Percentiles rank a stretch among this genome's conserved stretches.
Evolutionary conservation across 2,797 vertebrate species (phyloP).

Genomic region (Poliocrania exsul): DNA sequence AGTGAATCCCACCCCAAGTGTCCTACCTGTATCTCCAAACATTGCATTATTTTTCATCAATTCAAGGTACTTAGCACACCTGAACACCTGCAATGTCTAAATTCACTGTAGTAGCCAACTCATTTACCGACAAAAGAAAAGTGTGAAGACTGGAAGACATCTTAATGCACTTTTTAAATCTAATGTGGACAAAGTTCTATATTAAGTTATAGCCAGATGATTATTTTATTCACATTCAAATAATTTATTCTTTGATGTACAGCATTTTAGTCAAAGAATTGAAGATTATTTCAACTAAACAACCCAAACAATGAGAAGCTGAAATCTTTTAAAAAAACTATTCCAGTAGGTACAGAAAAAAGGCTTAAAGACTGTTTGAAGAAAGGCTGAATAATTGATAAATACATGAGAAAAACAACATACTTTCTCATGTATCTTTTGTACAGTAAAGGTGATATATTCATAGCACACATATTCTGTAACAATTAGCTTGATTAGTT

Average conservation of each 20-base stretch:
- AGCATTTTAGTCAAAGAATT: neutral
- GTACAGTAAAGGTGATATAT: neutral
- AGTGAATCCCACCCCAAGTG: neutral
- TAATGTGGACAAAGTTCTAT: neutral
- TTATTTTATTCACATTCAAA: neutral
- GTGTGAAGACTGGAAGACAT: neutral
- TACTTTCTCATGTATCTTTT: neutral
- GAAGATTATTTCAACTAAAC: neutral
- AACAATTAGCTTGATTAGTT: neutral
- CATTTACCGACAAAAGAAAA: neutral
- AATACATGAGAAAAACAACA: neutral
- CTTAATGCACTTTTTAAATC: neutral
- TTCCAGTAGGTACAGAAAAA: neutral
- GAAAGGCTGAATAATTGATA: neutral
- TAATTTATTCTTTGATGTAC: neutral
- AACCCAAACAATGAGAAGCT: neutral
- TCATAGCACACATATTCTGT: neutral
- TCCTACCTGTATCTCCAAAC: neutral
- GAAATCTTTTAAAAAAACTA: neutral
- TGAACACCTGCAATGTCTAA: neutral
- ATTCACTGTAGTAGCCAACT: neutral
- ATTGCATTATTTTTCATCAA: neutral
- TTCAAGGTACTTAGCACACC: neutral
- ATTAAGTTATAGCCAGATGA: neutral
- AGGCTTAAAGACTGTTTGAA: neutral